Percentiles rank a stretch among this genome's conserved stretches.
Conservation (phyloP, 1,140 invertebrate genomes). For the Drosophila tristis region DNA sequence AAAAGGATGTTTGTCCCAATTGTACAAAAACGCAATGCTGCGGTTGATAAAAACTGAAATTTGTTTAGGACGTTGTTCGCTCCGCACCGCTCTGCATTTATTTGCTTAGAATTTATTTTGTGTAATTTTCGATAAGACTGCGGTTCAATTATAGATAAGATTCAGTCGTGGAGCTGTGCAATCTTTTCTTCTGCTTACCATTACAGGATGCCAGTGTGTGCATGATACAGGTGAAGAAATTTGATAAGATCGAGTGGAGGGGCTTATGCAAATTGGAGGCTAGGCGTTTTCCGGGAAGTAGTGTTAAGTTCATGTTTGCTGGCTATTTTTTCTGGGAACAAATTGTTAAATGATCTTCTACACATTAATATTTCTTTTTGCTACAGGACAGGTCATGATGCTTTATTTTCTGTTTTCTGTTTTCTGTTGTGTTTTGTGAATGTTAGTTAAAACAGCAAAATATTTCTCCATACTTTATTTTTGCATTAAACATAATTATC, state of each 20-base stretch:
- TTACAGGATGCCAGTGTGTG: conserved; percentile 66
- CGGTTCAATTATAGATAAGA: conserved; percentile 71
- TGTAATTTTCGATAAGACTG: conserved; percentile 68
- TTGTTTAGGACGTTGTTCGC: conserved; percentile 66
- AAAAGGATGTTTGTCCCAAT: conserved; percentile 78
- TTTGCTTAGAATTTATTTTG: conserved; percentile 37
- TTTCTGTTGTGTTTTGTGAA: too few relatives aligned
- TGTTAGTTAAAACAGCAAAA: background rate
- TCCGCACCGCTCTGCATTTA: background rate
- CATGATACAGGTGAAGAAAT: conserved; percentile 59
- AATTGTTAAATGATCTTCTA: background rate
- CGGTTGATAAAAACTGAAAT: conserved; percentile 70
- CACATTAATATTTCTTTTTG: too few relatives aligned
- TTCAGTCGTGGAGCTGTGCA: conserved; percentile 41
- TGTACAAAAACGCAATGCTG: conserved; percentile 57
- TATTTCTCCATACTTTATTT: too few relatives aligned
- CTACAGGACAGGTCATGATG: too few relatives aligned
- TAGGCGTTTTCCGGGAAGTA: conserved; percentile 70
- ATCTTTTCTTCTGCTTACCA: conserved; percentile 31
- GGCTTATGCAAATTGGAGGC: conserved; percentile 55
- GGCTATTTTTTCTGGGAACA: conserved; percentile 75
- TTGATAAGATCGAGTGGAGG: conserved; percentile 54
- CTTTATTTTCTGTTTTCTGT: too few relatives aligned
- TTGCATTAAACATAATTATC: too few relatives aligned
- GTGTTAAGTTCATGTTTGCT: conserved; percentile 74